Evolutionary conservation across 23 tunicate species (phyloP), one percentile per base, ranked within the genome.

Genomic region (Ascidia mentula): DNA sequence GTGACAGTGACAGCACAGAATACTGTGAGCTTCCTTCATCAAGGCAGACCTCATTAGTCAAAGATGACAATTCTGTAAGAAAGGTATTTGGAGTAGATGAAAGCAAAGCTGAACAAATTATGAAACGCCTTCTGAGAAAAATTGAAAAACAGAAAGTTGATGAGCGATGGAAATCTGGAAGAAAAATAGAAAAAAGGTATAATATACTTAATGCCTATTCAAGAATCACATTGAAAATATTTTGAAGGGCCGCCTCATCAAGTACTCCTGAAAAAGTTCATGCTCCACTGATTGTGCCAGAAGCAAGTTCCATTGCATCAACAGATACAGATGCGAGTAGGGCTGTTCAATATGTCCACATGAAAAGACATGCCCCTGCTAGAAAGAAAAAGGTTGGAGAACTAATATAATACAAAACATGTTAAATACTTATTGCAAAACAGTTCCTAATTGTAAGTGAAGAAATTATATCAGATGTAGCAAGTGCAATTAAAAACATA

Each of bases 1-100:
- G 90, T 59, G 90, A 86, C 60, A 86, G 90, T 39, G 90, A 86
- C 33, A 86, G 90, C 60, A 86, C 90, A 30, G 90, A 86, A 37
- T 86, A 86, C 45, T 86, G 90, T 74, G 90, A 86, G 36, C 84
- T 86, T 2, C 90, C 90, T 24, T 79, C 84, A 18, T 46, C 84
- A n/a, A 31, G 79, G 36, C 80, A 82, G 20, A 45, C 80, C 3
- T 60, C 90, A 24, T 59, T 82, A 17, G 69, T 22, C 7, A 45
- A 60, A 31, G 36, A 74, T 32, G 61, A 73, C 59, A 40, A 18
- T 6, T 33, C 60, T 12, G 80, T 46, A 20, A 34, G 45, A 18
- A 45, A 46, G 1, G n/a, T 73, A 5, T 31, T 79, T 0, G 82
- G 80, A 30, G 59, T 86, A n/a, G 90, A 86, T 79, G 84, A 86